Percentiles rank a stretch among this genome's conserved stretches.
These are phyloP conservation scores for Apoderus coryli DNA, from an alignment of 2,888 invertebrate species.

Conservation along the genomic window DNA sequence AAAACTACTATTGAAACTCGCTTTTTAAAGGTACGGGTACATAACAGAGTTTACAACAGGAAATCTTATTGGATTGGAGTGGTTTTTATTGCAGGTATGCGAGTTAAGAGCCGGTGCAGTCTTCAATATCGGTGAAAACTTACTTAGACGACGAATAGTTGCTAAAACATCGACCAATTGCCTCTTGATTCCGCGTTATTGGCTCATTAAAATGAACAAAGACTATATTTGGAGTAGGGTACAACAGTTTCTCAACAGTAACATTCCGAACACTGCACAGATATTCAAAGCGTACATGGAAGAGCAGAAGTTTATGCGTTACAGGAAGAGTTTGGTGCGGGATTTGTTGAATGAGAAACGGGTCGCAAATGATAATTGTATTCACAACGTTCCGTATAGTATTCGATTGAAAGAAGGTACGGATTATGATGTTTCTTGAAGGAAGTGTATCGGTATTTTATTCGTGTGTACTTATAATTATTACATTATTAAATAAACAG, in stretches of 20 bases:
- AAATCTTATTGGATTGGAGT: too few relatives aligned
- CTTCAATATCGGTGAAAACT: constrained; percentile 56
- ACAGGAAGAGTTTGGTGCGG: constrained; percentile 36
- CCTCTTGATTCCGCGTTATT: constrained; percentile 53
- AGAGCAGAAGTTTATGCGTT: constrained; percentile 41
- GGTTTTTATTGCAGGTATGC: constrained; percentile 34
- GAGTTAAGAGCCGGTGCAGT: constrained; percentile 43
- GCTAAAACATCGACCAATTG: constrained; percentile 49
- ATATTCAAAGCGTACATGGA: constrained; percentile 40
- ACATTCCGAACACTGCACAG: constrained; percentile 42
- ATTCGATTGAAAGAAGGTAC: constrained; percentile 40
- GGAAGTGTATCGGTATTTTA: too few relatives aligned
- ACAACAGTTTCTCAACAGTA: constrained; percentile 41
- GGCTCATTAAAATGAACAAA: constrained; percentile 49
- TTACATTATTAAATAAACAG: too few relatives aligned
- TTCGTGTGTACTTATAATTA: too few relatives aligned
- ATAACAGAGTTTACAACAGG: too few relatives aligned
- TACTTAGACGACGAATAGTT: constrained; percentile 47
- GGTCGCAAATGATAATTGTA: constrained; percentile 39
- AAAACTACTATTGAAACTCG: too few relatives aligned
- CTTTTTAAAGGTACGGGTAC: too few relatives aligned
- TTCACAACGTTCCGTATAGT: constrained; percentile 50
- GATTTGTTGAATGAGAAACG: constrained; percentile 37
- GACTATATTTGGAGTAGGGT: constrained; percentile 52
- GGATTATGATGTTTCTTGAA: constrained; percentile 11